Percentiles rank a stretch among this genome's conserved stretches.
Evolutionary conservation across 2,797 vertebrate genomes (phyloP).

Genomic region (Rhinoraja longicauda): DNA sequence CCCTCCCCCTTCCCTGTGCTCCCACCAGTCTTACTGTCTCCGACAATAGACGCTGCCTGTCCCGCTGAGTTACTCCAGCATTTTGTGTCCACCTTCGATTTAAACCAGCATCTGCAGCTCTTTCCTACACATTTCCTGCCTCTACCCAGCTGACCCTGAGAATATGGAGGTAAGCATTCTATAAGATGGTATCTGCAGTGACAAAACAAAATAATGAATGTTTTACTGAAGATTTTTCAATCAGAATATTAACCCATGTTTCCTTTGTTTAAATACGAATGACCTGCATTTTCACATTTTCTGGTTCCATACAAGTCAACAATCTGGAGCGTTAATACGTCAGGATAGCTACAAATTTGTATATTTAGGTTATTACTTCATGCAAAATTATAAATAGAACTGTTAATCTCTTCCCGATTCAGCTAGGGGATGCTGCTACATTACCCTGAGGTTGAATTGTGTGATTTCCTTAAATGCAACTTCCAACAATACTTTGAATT

Average conservation of each 20-base stretch:
- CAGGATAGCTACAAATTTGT: not conserved
- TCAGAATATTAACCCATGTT: conserved; percentile 16
- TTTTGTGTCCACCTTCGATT: too few species aligned
- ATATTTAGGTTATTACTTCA: not conserved
- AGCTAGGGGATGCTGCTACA: not conserved
- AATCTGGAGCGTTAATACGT: not conserved
- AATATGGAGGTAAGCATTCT: too few species aligned
- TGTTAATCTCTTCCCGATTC: not conserved
- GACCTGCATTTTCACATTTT: not conserved
- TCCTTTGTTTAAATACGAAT: not conserved
- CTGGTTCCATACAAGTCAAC: not conserved
- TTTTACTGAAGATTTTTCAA: not conserved
- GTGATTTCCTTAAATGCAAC: not conserved
- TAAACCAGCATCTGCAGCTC: too few species aligned
- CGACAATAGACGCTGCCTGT: too few species aligned
- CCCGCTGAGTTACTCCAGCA: too few species aligned
- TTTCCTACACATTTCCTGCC: too few species aligned
- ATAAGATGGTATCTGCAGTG: not conserved
- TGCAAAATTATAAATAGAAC: not conserved
- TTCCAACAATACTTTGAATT: not conserved
- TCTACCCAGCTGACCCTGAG: too few species aligned
- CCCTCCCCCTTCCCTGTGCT: too few species aligned
- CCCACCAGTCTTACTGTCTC: too few species aligned
- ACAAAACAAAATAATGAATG: too few species aligned
- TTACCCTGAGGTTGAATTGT: not conserved